Evolutionary conservation across 2,888 invertebrate species (phyloP).

Genomic region (Sthenelais limicola): DNA sequence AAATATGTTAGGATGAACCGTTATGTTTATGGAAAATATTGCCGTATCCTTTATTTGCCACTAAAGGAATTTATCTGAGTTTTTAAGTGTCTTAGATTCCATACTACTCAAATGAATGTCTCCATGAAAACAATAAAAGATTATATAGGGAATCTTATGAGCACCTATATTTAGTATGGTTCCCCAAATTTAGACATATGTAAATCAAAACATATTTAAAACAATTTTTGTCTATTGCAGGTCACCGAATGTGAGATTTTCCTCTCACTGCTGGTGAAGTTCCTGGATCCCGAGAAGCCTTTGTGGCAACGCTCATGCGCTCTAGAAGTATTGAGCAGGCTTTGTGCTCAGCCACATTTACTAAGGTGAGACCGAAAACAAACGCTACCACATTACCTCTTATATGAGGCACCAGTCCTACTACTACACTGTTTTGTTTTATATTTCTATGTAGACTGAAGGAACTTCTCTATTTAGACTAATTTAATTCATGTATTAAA

Average conservation of each 20-base stretch:
- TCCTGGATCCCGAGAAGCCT: constrained; percentile 96
- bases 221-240: constrained; percentile 66
- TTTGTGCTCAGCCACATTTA: constrained; percentile 90
- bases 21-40: too few species aligned
- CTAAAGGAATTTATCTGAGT: too few species aligned
- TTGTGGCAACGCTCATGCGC: constrained; percentile 96
- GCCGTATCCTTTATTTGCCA: too few species aligned
- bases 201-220: background rate
- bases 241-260: constrained; percentile 99
- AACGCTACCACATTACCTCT: background rate
- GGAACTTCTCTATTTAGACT: too few species aligned
- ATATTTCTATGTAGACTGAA: background rate
- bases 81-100: too few species aligned
- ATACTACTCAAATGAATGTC: too few species aligned
- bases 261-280: constrained; percentile 95
- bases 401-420: background rate
- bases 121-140: too few species aligned
- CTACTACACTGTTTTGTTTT: background rate
- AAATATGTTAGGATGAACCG: too few species aligned
- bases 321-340: constrained; percentile 94
- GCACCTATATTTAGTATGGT: too few species aligned
- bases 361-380: constrained; percentile 75
- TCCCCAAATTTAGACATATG: too few species aligned
- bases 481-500: background rate
- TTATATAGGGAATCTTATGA: too few species aligned